Base-by-base conservation (phyloP, 2,888 invertebrate species). In the Brachylomia viminalis region DNA sequence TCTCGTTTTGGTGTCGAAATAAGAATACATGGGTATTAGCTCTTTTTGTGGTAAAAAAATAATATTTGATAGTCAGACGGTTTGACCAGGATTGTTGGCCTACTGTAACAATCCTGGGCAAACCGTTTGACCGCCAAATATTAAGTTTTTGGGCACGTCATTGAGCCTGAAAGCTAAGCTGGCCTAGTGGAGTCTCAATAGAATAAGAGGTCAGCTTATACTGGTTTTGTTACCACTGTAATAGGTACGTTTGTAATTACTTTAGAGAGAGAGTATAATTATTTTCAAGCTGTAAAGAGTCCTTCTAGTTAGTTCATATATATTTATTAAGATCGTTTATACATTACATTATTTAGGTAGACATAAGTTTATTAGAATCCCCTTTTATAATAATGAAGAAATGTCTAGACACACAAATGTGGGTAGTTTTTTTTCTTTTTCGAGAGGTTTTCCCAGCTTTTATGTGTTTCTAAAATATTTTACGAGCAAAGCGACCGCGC, bases 321-420 rank as follows among this genome's bases (percentile, higher is more conserved):
- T 75, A 65, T 64, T 27, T 42, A 75, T 30, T n/a, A 3, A 42
- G 8, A 30, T 52, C 65, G 65, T 76, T 49, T 52, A 66, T 75
- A 20, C 5, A 1, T 11, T 20, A 15, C 17, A 45, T 38, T 10
- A 17, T 13, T 10, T 27, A 76, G 13, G 15, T 52, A 54, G 67
- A 15, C 52, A 77, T 77, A 77, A 47, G 30, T 61, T 61, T 54
- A 67, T 47, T 38, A 47, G 17, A 33, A 61, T 54, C 38, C 52
- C 20, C 27, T n/a, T 76, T 77, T 77, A 67, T 77, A 77, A 38
- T 77, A 77, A 77, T 67, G 45, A 76, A 54, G 0, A 27, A 61
- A 54, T 45, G 45, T 76, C 67, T 77, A 76, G 76, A 76, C 76
- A 38, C 10, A n/a, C 2, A 15, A 52, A 52, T 54, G 17, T 45